Conservation (phyloP, 2,888 invertebrate species). For the Odontocerum albicorne region DNA sequence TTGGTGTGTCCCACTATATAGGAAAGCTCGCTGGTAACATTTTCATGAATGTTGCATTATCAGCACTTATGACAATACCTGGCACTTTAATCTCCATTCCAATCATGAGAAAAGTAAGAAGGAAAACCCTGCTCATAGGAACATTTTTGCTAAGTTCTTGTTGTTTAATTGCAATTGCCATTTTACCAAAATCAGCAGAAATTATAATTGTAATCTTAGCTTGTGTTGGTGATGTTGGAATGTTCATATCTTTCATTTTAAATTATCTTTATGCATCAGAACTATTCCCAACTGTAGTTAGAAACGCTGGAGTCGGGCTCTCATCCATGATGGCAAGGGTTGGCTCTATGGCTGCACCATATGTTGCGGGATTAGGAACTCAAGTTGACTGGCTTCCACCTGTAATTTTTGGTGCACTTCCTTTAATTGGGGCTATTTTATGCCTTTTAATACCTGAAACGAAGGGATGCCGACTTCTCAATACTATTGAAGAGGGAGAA, state of each 20-base stretch:
- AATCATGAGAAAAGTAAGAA: slow-evolving; percentile 16
- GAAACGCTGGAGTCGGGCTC: slow-evolving; percentile 73
- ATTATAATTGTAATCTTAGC: slow-evolving; percentile 57
- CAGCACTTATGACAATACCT: slow-evolving; percentile 50
- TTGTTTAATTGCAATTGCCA: slow-evolving; percentile 25
- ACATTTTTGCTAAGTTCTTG: too few species aligned
- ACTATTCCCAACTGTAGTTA: slow-evolving; percentile 73
- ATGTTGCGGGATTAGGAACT: slow-evolving; percentile 58
- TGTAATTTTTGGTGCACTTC: slow-evolving; percentile 61
- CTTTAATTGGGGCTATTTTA: slow-evolving; percentile 59
- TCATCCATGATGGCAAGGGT: slow-evolving; percentile 74
- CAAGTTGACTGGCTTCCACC: slow-evolving; percentile 58
- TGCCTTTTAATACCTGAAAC: slow-evolving; percentile 68
- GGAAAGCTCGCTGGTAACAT: slow-evolving; percentile 67
- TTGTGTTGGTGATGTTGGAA: slow-evolving; percentile 67
- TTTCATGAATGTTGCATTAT: slow-evolving; percentile 70
- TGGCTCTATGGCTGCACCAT: slow-evolving; percentile 73
- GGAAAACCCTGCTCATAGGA: slow-evolving; percentile 10
- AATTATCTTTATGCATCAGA: slow-evolving; percentile 77
- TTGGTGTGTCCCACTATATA: slow-evolving; percentile 71
- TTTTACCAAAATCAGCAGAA: slow-evolving; percentile 35
- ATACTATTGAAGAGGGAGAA: slow-evolving; percentile 69
- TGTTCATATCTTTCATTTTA: slow-evolving; percentile 71
- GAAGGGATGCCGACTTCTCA: slow-evolving; percentile 62
- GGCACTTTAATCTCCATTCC: slow-evolving; percentile 13